Evolutionary conservation across 2,113 vertebrate genomes (phyloP).

Genomic region (Callipepla californica): DNA sequence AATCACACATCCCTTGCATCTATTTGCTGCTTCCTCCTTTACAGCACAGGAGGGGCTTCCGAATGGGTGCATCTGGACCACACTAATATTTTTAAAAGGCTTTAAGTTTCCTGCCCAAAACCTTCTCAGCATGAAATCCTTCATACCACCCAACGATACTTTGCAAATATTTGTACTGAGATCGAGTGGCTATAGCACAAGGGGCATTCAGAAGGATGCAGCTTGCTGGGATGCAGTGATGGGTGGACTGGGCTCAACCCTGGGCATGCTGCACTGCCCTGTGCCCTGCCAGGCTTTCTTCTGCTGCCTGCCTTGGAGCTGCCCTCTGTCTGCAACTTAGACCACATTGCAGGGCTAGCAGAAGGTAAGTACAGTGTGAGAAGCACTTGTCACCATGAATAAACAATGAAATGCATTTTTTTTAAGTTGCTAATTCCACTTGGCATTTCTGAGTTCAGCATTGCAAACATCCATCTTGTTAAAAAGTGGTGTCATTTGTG

Average conservation of each 20-base stretch:
- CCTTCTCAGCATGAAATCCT: neutral
- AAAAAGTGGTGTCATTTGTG: constrained; percentile 54
- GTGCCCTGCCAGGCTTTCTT: constrained; percentile 25
- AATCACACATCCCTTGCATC: constrained; percentile 39
- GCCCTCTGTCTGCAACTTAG: neutral
- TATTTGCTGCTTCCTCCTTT: neutral
- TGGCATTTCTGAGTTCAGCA: constrained; percentile 33
- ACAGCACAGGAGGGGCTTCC: neutral
- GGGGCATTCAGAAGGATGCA: constrained; percentile 48
- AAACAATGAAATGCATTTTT: constrained; percentile 43
- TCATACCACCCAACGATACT: constrained; percentile 13
- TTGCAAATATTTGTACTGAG: constrained; percentile 47
- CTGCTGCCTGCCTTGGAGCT: constrained; percentile 10
- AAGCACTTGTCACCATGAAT: constrained; percentile 36
- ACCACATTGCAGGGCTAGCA: neutral
- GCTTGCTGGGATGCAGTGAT: constrained; percentile 37
- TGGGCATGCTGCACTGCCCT: neutral
- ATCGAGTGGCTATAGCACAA: constrained; percentile 27
- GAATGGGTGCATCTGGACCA: neutral
- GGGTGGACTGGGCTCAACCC: constrained; percentile 40
- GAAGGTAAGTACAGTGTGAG: neutral
- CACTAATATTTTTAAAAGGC: neutral
- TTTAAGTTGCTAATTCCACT: constrained; percentile 39
- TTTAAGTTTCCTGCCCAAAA: neutral
- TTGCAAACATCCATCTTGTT: constrained; percentile 55